Evolutionary conservation across 2,113 vertebrate species (phyloP).

Genomic region (Phrynosoma blainvillii): DNA sequence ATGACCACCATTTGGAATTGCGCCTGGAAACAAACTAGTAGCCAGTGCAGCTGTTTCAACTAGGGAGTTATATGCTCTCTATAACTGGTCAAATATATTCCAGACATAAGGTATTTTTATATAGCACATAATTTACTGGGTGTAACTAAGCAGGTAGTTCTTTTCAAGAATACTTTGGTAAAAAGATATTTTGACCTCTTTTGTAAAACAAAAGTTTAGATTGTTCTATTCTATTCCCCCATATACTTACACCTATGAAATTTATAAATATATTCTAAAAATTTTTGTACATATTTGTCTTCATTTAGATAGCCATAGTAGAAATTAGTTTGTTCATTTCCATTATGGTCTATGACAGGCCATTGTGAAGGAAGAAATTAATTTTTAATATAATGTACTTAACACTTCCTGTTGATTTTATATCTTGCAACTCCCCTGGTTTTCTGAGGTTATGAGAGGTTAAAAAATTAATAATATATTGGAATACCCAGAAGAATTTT

Average conservation of each 20-base stretch:
- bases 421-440: not conserved
- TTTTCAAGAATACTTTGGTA: not conserved
- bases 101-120: not conserved
- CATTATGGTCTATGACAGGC: not conserved
- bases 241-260: not conserved
- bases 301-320: not conserved
- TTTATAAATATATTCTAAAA: not conserved
- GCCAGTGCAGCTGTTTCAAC: too few species aligned
- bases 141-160: not conserved
- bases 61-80: too few species aligned
- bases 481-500: conserved; percentile 3
- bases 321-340: not conserved
- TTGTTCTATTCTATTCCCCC: not conserved
- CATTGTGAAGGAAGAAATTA: not conserved
- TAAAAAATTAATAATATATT: not conserved
- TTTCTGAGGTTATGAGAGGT: not conserved
- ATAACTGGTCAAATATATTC: not conserved
- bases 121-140: not conserved
- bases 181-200: not conserved
- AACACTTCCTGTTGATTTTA: not conserved
- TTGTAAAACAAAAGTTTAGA: too few species aligned
- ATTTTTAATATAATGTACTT: conserved; percentile 9
- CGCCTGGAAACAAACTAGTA: too few species aligned
- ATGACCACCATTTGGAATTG: too few species aligned
- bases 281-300: not conserved